Conservation (phyloP, 2,113 vertebrate genomes). For the Triplophysa siluroides region DNA sequence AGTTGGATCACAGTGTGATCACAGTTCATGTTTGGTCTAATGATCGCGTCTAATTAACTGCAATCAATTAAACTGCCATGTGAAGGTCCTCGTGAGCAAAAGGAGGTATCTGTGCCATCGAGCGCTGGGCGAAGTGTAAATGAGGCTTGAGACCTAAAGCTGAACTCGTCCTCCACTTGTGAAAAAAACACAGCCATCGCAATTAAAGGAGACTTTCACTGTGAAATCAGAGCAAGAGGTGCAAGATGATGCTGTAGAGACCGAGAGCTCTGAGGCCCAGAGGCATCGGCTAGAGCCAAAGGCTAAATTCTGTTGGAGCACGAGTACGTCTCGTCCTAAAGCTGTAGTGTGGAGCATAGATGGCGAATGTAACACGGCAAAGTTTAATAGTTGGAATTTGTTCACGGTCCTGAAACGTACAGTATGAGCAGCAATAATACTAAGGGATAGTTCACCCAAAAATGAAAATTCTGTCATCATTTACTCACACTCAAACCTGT, state of each 20-base stretch:
- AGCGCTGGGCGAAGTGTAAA: slow-evolving; percentile 56
- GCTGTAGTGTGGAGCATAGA: not conserved
- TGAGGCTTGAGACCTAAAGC: slow-evolving; percentile 57
- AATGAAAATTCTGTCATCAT: too few species aligned
- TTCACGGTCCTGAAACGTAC: too few species aligned
- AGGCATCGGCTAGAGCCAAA: slow-evolving; percentile 33
- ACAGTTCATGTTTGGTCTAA: slow-evolving; percentile 61
- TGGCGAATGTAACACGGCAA: too few species aligned
- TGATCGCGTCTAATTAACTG: slow-evolving; percentile 62
- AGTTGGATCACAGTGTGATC: slow-evolving; percentile 39
- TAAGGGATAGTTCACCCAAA: too few species aligned
- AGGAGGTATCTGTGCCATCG: slow-evolving; percentile 20
- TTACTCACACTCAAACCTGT: too few species aligned
- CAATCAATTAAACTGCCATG: slow-evolving; percentile 66
- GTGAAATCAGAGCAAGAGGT: slow-evolving; percentile 7
- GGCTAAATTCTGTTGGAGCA: slow-evolving; percentile 45
- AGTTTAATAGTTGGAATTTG: too few species aligned
- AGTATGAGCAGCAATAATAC: too few species aligned
- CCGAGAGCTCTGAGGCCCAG: slow-evolving; percentile 31
- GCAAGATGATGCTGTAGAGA: slow-evolving; percentile 22
- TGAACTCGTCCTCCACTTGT: slow-evolving; percentile 45
- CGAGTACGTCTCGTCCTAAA: slow-evolving; percentile 53
- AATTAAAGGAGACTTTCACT: slow-evolving; percentile 64
- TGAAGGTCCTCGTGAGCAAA: slow-evolving; percentile 58
- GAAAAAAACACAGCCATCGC: slow-evolving; percentile 55